Percentiles rank a stretch among this genome's conserved stretches.
Evolutionary conservation across 2,888 invertebrate species (phyloP).

Genomic region (Ligdia adustata): DNA sequence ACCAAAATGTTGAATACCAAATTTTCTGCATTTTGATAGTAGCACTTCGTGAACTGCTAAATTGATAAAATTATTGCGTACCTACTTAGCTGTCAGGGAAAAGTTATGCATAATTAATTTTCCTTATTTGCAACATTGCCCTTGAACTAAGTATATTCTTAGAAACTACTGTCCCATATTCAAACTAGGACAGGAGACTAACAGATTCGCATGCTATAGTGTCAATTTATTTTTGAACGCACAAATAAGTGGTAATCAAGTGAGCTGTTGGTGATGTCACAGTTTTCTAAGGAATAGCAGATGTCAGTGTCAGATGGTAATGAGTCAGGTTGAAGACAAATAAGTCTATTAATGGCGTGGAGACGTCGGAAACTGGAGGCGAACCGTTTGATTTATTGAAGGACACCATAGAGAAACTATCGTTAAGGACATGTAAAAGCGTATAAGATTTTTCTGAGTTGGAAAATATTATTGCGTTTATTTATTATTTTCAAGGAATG

Average conservation of each 20-base stretch:
- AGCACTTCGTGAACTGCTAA: too few relatives aligned
- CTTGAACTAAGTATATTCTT: slow-evolving; percentile 32
- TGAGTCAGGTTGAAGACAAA: slow-evolving; percentile 48
- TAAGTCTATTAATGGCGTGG: slow-evolving; percentile 23
- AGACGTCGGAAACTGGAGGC: slow-evolving; percentile 11
- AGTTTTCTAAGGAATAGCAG: slow-evolving; percentile 54
- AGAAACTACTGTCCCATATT: slow-evolving; percentile 41
- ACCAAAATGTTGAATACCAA: too few relatives aligned
- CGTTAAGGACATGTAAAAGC: too few relatives aligned
- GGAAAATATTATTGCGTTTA: too few relatives aligned
- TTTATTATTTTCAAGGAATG: too few relatives aligned
- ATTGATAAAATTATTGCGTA: too few relatives aligned
- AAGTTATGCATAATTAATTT: slow-evolving; percentile 7
- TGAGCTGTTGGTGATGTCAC: slow-evolving; percentile 48
- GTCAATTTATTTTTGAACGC: slow-evolving; percentile 11
- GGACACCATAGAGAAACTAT: too few relatives aligned
- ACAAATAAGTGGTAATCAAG: slow-evolving; percentile 8
- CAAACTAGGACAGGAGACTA: slow-evolving; percentile 36
- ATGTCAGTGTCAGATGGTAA: slow-evolving; percentile 39
- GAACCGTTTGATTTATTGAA: slow-evolving; percentile 14
- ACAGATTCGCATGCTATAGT: background rate
- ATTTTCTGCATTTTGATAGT: too few relatives aligned
- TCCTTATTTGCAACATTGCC: slow-evolving; percentile 29
- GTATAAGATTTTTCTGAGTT: too few relatives aligned
- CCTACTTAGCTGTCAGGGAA: too few relatives aligned